A percentile compares a stretch with the other conserved stretches of the same genome.
Conservation (phyloP, 2,888 invertebrate species). For the Erebia ligea region DNA sequence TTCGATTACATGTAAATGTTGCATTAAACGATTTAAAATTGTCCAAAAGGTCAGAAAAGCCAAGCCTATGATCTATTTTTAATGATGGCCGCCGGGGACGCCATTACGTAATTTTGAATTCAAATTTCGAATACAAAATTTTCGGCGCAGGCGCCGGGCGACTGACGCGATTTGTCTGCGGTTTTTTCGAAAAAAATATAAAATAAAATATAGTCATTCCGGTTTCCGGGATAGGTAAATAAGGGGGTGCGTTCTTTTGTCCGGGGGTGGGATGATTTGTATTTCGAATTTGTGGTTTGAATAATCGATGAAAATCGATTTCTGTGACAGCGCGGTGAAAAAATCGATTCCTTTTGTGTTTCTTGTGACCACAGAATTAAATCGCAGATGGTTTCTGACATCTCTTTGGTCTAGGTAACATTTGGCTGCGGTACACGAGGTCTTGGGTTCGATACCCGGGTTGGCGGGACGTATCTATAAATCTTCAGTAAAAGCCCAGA, state of each 20-base stretch:
- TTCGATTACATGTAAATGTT: conserved; percentile 52
- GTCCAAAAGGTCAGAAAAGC: conserved; percentile 46
- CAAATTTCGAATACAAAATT: conserved; percentile 64
- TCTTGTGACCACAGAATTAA: neutral
- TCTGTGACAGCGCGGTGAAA: conserved; percentile 18
- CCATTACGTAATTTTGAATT: conserved; percentile 70
- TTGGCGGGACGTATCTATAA: too few relatives aligned
- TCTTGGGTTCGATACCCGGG: too few relatives aligned
- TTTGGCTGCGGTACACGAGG: too few relatives aligned
- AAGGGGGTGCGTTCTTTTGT: conserved; percentile 46
- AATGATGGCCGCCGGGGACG: conserved; percentile 67
- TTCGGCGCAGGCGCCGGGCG: conserved; percentile 60
- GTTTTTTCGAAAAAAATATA: conserved; percentile 50
- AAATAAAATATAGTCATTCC: conserved; percentile 56
- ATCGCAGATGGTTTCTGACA: too few relatives aligned
- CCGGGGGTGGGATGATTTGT: conserved; percentile 43
- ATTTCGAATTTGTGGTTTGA: conserved; percentile 35
- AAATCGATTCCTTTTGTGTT: conserved; percentile 27
- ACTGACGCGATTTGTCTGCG: conserved; percentile 60
- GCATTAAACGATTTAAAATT: conserved; percentile 60
- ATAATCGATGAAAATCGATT: conserved; percentile 25
- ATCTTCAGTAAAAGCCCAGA: too few relatives aligned
- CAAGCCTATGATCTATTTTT: conserved; percentile 74
- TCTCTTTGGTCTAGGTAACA: too few relatives aligned
- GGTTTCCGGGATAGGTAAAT: conserved; percentile 54